These are phyloP conservation scores for Galerucella calmariensis DNA, from an alignment of 2,888 invertebrate genomes.

Conservation along the genomic window DNA sequence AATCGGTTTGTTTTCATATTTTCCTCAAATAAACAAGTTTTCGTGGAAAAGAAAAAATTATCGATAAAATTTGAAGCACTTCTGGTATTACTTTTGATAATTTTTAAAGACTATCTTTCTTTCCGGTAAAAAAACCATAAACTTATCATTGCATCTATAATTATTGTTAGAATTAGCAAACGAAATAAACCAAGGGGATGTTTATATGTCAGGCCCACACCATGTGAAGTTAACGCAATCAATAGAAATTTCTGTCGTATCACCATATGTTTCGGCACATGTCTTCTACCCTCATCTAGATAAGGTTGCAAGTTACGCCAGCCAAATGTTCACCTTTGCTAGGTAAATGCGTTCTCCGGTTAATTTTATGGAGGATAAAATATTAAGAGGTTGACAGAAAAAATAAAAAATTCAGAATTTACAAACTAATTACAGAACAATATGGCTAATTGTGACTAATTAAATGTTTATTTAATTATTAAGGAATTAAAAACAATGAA, in stretches of 20 bases:
- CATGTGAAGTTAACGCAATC: conserved; percentile 21
- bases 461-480: background rate
- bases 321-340: conserved; percentile 1
- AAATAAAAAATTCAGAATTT: no score
- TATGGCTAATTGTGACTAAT: no score
- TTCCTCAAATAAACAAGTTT: no score
- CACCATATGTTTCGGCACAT: conserved; percentile 35
- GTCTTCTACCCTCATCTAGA: conserved; percentile 35
- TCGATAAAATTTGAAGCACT: no score
- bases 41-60: no score
- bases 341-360: background rate
- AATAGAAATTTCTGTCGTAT: background rate
- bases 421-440: no score
- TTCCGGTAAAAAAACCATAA: background rate
- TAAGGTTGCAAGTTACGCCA: conserved; percentile 5
- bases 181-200: background rate
- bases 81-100: background rate
- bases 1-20: no score
- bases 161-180: background rate
- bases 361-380: no score
- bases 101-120: background rate
- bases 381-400: no score
- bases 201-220: background rate
- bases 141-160: background rate
- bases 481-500: background rate